Conservation (phyloP, 1,140 invertebrate species). For the Lepidurus packardi region DNA sequence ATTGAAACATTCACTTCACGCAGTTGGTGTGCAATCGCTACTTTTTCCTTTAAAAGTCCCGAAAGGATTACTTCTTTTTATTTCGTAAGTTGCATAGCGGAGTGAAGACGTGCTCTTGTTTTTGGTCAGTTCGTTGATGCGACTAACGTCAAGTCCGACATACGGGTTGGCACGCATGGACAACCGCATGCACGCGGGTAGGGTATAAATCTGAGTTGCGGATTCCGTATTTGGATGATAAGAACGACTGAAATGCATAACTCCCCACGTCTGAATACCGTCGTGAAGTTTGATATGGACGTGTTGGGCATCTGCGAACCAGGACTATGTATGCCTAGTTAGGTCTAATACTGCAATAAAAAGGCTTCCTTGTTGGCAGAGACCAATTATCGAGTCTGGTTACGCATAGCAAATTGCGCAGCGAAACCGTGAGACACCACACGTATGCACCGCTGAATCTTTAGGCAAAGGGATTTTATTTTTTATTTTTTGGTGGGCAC, state of each 20-base stretch:
- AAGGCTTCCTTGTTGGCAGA: not conserved
- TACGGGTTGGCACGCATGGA: not conserved
- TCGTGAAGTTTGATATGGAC: not conserved
- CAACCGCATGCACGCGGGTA: not conserved
- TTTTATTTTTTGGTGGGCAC: too few relatives aligned
- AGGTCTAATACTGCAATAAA: conserved; percentile 13
- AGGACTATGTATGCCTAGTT: not conserved
- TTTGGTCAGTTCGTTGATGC: too few relatives aligned
- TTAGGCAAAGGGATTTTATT: too few relatives aligned
- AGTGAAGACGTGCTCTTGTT: too few relatives aligned
- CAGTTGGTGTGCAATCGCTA: too few relatives aligned
- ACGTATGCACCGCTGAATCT: not conserved
- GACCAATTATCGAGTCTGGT: not conserved
- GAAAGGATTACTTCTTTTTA: too few relatives aligned
- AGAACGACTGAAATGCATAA: not conserved
- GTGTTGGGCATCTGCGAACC: not conserved
- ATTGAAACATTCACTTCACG: too few relatives aligned
- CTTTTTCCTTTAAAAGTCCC: too few relatives aligned
- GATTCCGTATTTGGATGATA: not conserved
- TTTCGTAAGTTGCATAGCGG: too few relatives aligned
- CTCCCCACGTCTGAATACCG: not conserved
- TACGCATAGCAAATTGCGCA: not conserved
- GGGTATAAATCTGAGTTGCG: not conserved
- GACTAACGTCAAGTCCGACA: not conserved
- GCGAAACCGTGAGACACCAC: not conserved